Base-by-base conservation (phyloP, 2,888 invertebrate genomes). In the Hirtodrosophila duncani region DNA sequence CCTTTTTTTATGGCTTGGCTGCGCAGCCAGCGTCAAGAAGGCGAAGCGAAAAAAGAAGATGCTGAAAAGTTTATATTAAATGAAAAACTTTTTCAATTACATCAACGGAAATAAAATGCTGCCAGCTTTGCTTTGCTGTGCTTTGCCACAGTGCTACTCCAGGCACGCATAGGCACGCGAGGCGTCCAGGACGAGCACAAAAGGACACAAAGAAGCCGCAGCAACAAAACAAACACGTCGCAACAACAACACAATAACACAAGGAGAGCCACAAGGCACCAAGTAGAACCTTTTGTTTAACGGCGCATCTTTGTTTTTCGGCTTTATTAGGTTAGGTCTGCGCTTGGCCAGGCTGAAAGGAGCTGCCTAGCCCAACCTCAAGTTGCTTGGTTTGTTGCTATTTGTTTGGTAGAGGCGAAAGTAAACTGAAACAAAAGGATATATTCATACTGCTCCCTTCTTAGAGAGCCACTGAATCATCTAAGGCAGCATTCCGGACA, bases 381-480 rank as follows among this genome's bases (percentile, higher is more conserved):
- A n/a, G 52, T 52, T 55, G 37, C 45, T 26, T 26, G 23, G 31
- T 38, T 52, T 36, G 36, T 45, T 45, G 45, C 38, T 36, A n/a
- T n/a, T n/a, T 42, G 44, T 36, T 36, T 36, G 21, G 11, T 36
- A 21, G 14, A 20, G 21, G n/a, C 20, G 23, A 21, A 13, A 24
- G 23, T 9, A 21, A 14, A 36, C 14, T 20, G 11, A 36, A 6
- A 34, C 21, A 21, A 10, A 34, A 3, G 3, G 36, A 23, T 26
- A 27, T 36, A 51, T 16, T 21, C 41, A 42, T 37, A 38, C 48
- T 21, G 34, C n/a, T 23, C 48, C 36, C 64, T 56, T 42, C 64
- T 83, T 84, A 86, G 64, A 86, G 69, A 49, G 86, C 85, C 57
- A 85, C 85, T 46, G 85, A 85, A 63, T 86, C 85, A 57, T 85